These are phyloP conservation scores for Sarcophaga variegata DNA, from an alignment of 2,888 invertebrate species.

Conservation along the genomic window DNA sequence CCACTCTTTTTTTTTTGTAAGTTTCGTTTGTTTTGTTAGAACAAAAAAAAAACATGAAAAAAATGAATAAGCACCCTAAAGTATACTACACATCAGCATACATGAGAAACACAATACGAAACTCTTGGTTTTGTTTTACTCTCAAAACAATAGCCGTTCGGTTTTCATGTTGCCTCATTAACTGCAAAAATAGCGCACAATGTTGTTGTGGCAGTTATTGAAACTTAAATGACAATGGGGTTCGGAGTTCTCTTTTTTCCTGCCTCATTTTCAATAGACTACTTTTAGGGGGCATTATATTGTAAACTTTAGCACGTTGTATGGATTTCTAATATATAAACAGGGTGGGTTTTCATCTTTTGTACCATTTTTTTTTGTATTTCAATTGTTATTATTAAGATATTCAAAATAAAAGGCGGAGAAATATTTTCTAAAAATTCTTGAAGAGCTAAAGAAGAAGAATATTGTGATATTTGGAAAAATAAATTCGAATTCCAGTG, in stretches of 20 bases:
- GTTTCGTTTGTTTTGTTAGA: neutral
- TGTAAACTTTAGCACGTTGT: no score
- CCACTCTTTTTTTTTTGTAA: conserved; percentile 12
- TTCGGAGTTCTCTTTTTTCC: neutral
- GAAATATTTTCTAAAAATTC: no score
- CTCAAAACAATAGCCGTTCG: neutral
- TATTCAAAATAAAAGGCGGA: no score
- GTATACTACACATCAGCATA: conserved; percentile 46
- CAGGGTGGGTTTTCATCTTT: no score
- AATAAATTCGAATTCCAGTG: no score
- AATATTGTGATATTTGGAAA: no score
- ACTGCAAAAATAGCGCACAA: conserved; percentile 1
- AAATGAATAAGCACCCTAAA: conserved; percentile 36
- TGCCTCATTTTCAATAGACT: neutral
- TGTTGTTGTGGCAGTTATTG: conserved; percentile 26
- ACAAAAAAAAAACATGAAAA: neutral
- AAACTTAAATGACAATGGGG: neutral
- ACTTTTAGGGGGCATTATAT: neutral
- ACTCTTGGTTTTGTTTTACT: conserved; percentile 14
- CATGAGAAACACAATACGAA: conserved; percentile 28
- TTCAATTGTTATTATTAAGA: no score
- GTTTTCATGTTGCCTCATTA: neutral
- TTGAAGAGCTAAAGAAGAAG: no score
- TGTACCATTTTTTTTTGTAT: no score
- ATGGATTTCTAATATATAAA: no score